These are phyloP conservation scores for Tachysurus fulvidraco DNA, from an alignment of 2,113 vertebrate species.

Conservation along the genomic window DNA sequence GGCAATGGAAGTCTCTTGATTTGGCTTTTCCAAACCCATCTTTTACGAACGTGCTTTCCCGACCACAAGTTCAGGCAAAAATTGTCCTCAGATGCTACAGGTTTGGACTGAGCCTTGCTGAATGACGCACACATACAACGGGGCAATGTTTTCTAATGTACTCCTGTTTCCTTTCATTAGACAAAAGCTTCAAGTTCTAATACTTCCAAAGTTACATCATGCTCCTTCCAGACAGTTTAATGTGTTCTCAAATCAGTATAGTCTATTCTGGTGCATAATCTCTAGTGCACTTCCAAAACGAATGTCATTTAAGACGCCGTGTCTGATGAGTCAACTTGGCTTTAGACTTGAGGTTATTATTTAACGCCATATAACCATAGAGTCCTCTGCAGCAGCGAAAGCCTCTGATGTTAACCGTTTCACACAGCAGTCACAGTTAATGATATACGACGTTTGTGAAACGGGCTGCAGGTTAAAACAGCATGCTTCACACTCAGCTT, in stretches of 20 bases:
- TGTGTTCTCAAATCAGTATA: not conserved
- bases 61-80: slow-evolving; percentile 25
- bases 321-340: slow-evolving; percentile 30
- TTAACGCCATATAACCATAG: slow-evolving; percentile 49
- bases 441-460: slow-evolving; percentile 38
- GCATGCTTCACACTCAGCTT: slow-evolving; percentile 33
- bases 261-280: not conserved
- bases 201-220: not conserved
- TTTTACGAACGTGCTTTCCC: slow-evolving; percentile 1
- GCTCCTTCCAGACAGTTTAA: not conserved
- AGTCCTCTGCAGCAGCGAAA: slow-evolving; percentile 34
- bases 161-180: slow-evolving; percentile 15
- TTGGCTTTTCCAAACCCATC: slow-evolving; percentile 26
- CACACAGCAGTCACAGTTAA: slow-evolving; percentile 46
- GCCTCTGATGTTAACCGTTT: slow-evolving; percentile 58
- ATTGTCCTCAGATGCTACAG: slow-evolving; percentile 31
- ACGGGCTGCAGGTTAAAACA: slow-evolving; percentile 19
- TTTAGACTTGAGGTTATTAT: slow-evolving; percentile 52
- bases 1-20: not conserved
- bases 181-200: not conserved
- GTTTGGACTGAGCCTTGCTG: slow-evolving; percentile 33
- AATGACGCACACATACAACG: slow-evolving; percentile 38
- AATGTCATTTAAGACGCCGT: not conserved
- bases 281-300: not conserved
- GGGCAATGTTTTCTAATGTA: not conserved